These are phyloP conservation scores for Tiliacea citrago DNA, from an alignment of 2,888 invertebrate species.

Conservation along the genomic window DNA sequence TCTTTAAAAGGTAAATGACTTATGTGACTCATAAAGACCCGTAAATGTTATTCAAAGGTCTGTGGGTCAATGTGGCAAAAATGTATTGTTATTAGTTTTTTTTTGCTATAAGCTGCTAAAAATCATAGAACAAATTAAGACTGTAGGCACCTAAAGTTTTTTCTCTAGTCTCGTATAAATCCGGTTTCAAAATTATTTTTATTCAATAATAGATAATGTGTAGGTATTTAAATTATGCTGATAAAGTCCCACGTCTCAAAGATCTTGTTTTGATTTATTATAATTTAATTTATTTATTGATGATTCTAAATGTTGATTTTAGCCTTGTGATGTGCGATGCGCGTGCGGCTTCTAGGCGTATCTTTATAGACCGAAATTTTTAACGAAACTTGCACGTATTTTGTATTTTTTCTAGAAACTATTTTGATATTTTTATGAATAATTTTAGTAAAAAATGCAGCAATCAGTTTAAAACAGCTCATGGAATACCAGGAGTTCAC, in stretches of 20 bases:
- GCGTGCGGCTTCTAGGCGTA: not conserved
- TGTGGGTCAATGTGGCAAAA: constrained; percentile 60
- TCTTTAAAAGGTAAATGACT: constrained; percentile 64
- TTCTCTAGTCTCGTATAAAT: constrained; percentile 20
- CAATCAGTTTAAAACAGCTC: not conserved
- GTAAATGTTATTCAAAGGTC: constrained; percentile 57
- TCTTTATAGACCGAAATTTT: not conserved
- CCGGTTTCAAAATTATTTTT: constrained; percentile 44
- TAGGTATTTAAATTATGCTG: constrained; percentile 25
- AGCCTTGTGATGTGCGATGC: constrained; percentile 37
- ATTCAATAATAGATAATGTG: constrained; percentile 17
- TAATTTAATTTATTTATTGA: constrained; percentile 25
- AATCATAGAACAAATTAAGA: constrained; percentile 26
- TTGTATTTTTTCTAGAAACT: not conserved
- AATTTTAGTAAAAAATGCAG: not conserved
- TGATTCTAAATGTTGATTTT: constrained; percentile 48
- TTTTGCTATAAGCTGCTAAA: constrained; percentile 23
- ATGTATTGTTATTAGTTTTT: constrained; percentile 19
- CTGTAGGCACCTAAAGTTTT: constrained; percentile 29
- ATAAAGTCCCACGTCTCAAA: constrained; percentile 19
- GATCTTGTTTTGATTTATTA: constrained; percentile 16
- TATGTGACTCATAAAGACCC: constrained; percentile 66
- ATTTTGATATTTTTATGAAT: not conserved
- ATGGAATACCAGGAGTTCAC: not conserved
- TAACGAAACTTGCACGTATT: not conserved